These are phyloP conservation scores for Gorsachius goisagi DNA, from an alignment of 2,113 vertebrate genomes.

Conservation along the genomic window DNA sequence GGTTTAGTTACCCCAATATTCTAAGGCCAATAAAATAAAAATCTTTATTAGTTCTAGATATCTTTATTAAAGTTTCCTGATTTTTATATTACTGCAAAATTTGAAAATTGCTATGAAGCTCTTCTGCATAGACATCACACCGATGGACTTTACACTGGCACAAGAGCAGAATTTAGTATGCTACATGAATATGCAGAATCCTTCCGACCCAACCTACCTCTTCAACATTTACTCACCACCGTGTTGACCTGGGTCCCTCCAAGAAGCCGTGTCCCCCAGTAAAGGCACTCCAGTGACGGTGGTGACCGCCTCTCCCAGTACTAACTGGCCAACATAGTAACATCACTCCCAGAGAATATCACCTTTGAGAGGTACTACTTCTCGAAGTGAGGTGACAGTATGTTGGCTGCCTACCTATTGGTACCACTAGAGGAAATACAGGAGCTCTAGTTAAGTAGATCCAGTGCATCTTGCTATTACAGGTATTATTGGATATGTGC, in stretches of 20 bases:
- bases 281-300: constrained; percentile 60
- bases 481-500: not conserved
- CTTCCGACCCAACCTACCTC: constrained; percentile 71
- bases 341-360: constrained; percentile 61
- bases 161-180: not conserved
- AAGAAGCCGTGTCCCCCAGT: constrained; percentile 61
- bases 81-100: constrained; percentile 17
- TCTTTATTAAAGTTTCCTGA: constrained; percentile 19
- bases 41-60: not conserved
- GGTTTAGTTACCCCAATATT: constrained; percentile 41
- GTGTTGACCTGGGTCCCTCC: constrained; percentile 56
- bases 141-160: not conserved
- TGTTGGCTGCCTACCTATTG: constrained; percentile 52
- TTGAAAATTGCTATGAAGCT: not conserved
- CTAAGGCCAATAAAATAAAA: constrained; percentile 36
- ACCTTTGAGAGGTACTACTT: constrained; percentile 48
- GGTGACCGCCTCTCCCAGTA: constrained; percentile 29
- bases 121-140: not conserved
- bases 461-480: not conserved
- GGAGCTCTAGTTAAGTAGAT: constrained; percentile 22
- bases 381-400: constrained; percentile 64
- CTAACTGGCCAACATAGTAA: constrained; percentile 60
- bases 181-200: constrained; percentile 44
- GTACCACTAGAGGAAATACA: not conserved
- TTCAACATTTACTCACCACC: constrained; percentile 70